Percentiles rank a stretch among this genome's conserved stretches.
These are phyloP conservation scores for Torymus tubicola DNA, from an alignment of 2,888 invertebrate species.

Conservation along the genomic window DNA sequence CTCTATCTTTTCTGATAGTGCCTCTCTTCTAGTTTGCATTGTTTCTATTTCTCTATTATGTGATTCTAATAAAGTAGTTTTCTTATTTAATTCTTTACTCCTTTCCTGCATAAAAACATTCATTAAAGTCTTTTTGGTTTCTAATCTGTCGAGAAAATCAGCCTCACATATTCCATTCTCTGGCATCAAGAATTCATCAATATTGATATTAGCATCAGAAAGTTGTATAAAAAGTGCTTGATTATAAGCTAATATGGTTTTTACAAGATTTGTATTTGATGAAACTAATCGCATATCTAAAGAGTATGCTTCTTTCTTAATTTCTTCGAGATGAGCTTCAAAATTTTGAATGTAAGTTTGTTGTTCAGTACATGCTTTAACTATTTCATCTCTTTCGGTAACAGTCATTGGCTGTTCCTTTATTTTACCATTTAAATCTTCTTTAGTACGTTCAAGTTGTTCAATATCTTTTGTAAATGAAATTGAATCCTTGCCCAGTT, in stretches of 20 bases:
- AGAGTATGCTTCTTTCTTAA: constrained; percentile 68
- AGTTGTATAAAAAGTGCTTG: constrained; percentile 67
- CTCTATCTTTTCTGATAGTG: constrained; percentile 51
- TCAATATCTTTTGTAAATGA: constrained; percentile 60
- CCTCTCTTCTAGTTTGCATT: constrained; percentile 54
- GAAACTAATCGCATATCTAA: constrained; percentile 68
- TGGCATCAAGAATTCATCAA: constrained; percentile 67
- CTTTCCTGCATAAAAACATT: constrained; percentile 60
- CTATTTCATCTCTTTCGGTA: constrained; percentile 65
- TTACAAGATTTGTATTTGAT: constrained; percentile 65
- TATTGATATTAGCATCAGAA: constrained; percentile 59
- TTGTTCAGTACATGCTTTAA: constrained; percentile 64
- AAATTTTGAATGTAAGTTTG: constrained; percentile 65
- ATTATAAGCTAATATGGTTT: constrained; percentile 68
- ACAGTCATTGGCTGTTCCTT: constrained; percentile 68
- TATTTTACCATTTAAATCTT: constrained; percentile 63
- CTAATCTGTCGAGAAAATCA: constrained; percentile 59
- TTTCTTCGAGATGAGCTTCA: constrained; percentile 67
- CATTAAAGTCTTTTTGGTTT: constrained; percentile 61
- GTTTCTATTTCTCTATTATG: constrained; percentile 50
- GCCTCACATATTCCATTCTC: constrained; percentile 63
- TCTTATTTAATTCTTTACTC: constrained; percentile 51
- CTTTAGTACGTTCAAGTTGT: constrained; percentile 54
- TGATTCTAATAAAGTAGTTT: constrained; percentile 48
- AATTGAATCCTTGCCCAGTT: constrained; percentile 58